Conservation (phyloP, 2,797 vertebrate genomes). For the Echeneis naucrates region DNA sequence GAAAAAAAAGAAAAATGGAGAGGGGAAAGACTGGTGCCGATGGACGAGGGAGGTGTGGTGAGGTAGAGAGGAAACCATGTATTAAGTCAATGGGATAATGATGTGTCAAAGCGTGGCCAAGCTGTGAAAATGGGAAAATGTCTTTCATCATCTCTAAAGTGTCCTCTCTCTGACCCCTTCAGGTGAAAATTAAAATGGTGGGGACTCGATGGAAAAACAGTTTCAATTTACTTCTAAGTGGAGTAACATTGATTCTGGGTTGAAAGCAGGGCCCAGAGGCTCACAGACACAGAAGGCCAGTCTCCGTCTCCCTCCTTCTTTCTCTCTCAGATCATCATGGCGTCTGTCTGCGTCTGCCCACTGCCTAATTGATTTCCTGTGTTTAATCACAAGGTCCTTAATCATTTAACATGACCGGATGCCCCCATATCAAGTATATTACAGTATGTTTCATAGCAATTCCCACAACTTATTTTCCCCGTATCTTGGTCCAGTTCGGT, state of each 20-base stretch:
- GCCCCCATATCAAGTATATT: not conserved
- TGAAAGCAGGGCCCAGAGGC: conserved; percentile 71
- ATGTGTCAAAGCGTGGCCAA: conserved; percentile 81
- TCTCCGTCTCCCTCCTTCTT: conserved; percentile 8
- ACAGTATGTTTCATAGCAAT: not conserved
- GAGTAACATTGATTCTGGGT: conserved; percentile 80
- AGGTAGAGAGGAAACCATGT: conserved; percentile 68
- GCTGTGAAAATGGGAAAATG: conserved; percentile 81
- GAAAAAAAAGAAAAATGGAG: conserved; percentile 4
- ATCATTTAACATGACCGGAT: conserved; percentile 34
- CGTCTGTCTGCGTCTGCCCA: conserved; percentile 39
- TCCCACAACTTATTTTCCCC: not conserved
- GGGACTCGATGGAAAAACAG: conserved; percentile 78
- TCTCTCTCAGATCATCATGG: conserved; percentile 31
- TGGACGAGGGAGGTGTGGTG: conserved; percentile 53
- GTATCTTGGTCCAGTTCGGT: not conserved
- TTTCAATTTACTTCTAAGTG: conserved; percentile 83
- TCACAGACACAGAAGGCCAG: conserved; percentile 44
- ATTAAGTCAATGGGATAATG: conserved; percentile 83
- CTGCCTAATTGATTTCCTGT: conserved; percentile 40
- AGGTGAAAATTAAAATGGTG: conserved; percentile 80
- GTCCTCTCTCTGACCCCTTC: conserved; percentile 83
- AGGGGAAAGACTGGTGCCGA: conserved; percentile 29
- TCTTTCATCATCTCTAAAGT: conserved; percentile 84
- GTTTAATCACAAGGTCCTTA: conserved; percentile 41